Evolutionary conservation across 2,888 invertebrate genomes (phyloP).

Genomic region (Pseudococcus longispinus): DNA sequence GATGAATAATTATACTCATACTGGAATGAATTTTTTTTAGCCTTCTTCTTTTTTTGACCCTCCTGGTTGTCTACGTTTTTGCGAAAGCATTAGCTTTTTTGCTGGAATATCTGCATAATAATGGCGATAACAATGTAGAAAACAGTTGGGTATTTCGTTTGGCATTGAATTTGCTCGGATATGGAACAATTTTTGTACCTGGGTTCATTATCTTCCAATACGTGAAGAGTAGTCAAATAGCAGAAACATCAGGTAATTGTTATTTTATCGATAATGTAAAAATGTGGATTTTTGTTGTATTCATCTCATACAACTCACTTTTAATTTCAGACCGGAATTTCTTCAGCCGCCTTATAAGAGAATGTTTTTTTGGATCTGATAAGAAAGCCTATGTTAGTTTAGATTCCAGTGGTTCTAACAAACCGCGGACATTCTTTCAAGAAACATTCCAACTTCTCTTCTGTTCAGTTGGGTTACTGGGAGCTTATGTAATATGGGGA

Average conservation of each 20-base stretch:
- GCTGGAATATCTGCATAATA: not conserved
- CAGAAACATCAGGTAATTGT: slow-evolving; percentile 75
- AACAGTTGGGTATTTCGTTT: slow-evolving; percentile 77
- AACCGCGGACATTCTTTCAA: slow-evolving; percentile 32
- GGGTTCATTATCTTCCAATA: slow-evolving; percentile 84
- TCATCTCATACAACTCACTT: not conserved
- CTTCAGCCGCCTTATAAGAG: slow-evolving; percentile 23
- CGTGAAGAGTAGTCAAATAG: slow-evolving; percentile 75
- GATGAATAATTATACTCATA: not conserved
- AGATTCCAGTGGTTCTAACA: not conserved
- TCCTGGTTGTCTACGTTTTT: not conserved
- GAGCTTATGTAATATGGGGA: slow-evolving; percentile 80
- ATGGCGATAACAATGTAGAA: slow-evolving; percentile 29
- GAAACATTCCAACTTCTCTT: slow-evolving; percentile 44
- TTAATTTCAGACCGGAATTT: slow-evolving; percentile 34
- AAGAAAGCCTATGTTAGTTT: slow-evolving; percentile 42
- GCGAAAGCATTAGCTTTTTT: not conserved
- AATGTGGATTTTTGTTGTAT: not conserved
- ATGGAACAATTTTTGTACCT: slow-evolving; percentile 86
- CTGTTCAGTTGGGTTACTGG: slow-evolving; percentile 57
- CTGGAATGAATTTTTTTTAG: not conserved
- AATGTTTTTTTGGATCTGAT: slow-evolving; percentile 41
- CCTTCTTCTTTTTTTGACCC: not conserved
- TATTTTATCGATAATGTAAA: not conserved
- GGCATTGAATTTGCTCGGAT: slow-evolving; percentile 82